Percentiles rank a stretch among this genome's conserved stretches.
Conservation (phyloP, 2,113 vertebrate species). For the Camelus dromedarius region DNA sequence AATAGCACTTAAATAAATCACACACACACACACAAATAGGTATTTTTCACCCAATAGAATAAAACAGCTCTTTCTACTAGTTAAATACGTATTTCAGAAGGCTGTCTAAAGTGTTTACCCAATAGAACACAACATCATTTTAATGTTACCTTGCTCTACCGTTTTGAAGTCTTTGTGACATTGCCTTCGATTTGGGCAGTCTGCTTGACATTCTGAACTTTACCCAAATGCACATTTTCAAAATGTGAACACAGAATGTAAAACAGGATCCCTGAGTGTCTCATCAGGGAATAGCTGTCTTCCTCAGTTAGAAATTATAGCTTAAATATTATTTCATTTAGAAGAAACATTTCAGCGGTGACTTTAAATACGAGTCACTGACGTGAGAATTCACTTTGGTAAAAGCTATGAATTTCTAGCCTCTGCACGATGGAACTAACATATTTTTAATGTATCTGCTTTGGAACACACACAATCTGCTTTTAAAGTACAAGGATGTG, state of each 20-base stretch:
- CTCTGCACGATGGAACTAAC: background rate
- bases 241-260: conserved; percentile 65
- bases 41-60: conserved; percentile 41
- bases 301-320: conserved; percentile 75
- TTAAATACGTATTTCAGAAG: conserved; percentile 50
- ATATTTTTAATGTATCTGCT: conserved; percentile 63
- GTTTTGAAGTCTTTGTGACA: conserved; percentile 61
- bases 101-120: background rate
- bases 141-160: conserved; percentile 74
- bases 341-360: conserved; percentile 77
- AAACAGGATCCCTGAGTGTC: conserved; percentile 75
- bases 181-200: conserved; percentile 65
- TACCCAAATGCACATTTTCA: conserved; percentile 67
- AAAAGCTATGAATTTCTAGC: conserved; percentile 78
- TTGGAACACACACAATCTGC: conserved; percentile 60
- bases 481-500: conserved; percentile 65
- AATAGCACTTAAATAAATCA: conserved; percentile 57
- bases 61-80: conserved; percentile 34
- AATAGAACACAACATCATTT: conserved; percentile 53
- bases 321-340: conserved; percentile 80
- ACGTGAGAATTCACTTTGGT: conserved; percentile 69
- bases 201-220: conserved; percentile 76
- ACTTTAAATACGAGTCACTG: conserved; percentile 83
- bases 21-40: background rate
- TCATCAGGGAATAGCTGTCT: conserved; percentile 79